phyloP scores from a whole-genome alignment of 2,888 invertebrate genomes.

The Metellina segmentata region DNA sequence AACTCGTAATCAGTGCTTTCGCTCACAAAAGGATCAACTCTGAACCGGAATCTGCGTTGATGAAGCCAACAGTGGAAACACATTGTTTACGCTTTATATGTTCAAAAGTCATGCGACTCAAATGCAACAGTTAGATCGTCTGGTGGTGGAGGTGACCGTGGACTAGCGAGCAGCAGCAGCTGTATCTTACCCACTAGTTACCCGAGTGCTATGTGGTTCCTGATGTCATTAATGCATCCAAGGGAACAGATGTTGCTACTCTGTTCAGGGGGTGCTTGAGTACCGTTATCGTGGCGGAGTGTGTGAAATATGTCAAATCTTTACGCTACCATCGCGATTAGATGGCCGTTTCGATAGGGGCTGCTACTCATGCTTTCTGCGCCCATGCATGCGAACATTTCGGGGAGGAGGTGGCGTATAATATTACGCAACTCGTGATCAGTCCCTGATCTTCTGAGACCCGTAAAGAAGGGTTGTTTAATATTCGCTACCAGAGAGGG shows the following conservation, averaged over 20 bases:
- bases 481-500: constrained; percentile 34
- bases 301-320: constrained; percentile 42
- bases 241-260: constrained; percentile 38
- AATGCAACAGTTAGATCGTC: not conserved
- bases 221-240: constrained; percentile 17
- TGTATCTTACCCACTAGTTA: not conserved
- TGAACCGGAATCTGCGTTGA: too few species aligned
- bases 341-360: constrained; percentile 19
- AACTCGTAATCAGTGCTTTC: too few species aligned
- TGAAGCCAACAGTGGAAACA: too few species aligned
- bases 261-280: constrained; percentile 7
- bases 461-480: constrained; percentile 43
- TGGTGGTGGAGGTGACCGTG: not conserved
- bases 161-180: not conserved
- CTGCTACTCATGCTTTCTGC: not conserved
- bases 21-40: too few species aligned
- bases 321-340: constrained; percentile 24
- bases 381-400: not conserved
- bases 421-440: constrained; percentile 37
- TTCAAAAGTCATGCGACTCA: not conserved
- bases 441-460: constrained; percentile 29
- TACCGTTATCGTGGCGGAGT: constrained; percentile 18
- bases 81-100: too few species aligned
- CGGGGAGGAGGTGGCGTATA: not conserved
- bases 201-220: not conserved